A percentile compares a stretch with the other conserved stretches of the same genome.
These are phyloP conservation scores for Mus spretus DNA, from an alignment of 2,797 vertebrate species.

Conservation along the genomic window DNA sequence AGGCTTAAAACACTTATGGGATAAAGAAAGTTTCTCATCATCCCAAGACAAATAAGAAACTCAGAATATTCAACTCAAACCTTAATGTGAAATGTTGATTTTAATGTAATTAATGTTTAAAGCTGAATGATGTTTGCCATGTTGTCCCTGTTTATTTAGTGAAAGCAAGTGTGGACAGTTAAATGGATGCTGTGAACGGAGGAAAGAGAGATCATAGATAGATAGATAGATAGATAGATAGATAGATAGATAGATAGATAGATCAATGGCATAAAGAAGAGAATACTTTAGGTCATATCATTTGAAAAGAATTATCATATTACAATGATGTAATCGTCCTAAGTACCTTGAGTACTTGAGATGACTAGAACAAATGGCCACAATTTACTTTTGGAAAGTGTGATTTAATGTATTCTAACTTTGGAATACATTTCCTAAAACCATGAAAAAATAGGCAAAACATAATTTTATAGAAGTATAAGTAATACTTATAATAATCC, in stretches of 20 bases:
- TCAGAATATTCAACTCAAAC: not conserved
- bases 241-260: no score
- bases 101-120: not conserved
- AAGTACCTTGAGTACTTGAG: not conserved
- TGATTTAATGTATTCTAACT: not conserved
- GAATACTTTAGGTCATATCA: not conserved
- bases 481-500: not conserved
- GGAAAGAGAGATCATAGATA: not conserved
- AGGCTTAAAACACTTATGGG: not conserved
- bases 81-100: not conserved
- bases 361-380: not conserved
- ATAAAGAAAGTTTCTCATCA: not conserved
- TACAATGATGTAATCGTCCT: not conserved
- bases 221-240: no score
- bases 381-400: not conserved
- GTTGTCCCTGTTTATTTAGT: not conserved
- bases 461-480: not conserved
- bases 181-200: not conserved
- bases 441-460: not conserved
- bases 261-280: not conserved
- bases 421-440: not conserved
- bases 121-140: not conserved
- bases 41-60: not conserved
- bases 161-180: not conserved
- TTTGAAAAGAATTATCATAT: not conserved